Evolutionary conservation across 2,888 invertebrate genomes (phyloP).

Genomic region (Agriopis leucophaearia): DNA sequence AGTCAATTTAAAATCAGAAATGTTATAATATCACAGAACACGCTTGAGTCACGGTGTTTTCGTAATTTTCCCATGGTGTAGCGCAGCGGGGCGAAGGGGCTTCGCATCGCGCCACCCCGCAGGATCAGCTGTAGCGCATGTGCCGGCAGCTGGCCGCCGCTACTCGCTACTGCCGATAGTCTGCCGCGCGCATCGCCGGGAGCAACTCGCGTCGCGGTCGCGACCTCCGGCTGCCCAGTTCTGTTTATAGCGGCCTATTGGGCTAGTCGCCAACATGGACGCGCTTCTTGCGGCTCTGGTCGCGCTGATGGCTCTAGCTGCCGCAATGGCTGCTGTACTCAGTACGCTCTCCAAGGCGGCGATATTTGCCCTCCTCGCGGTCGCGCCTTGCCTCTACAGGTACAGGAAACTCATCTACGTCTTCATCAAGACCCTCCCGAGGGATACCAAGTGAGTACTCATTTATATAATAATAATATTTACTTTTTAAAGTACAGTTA

Average conservation of each 20-base stretch:
- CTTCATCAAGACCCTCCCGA: conserved; percentile 88
- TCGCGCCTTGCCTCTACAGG: conserved; percentile 84
- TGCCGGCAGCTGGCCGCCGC: conserved; percentile 72
- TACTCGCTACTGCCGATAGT: conserved; percentile 27
- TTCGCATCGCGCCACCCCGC: conserved; percentile 33
- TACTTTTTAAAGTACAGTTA: conserved; percentile 9
- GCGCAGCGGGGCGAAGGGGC: conserved; percentile 18
- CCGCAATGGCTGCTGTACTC: conserved; percentile 86
- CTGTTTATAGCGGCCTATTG: conserved; percentile 71
- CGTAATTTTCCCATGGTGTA: conserved; percentile 19
- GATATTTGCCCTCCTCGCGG: conserved; percentile 88
- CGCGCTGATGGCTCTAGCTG: conserved; percentile 83
- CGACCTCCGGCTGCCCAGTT: conserved; percentile 54
- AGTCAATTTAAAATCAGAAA: conserved; percentile 42
- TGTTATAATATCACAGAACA: conserved; percentile 35
- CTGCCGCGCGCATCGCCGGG: conserved; percentile 62
- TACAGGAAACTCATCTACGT: conserved; percentile 87
- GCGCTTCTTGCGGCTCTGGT: conserved; percentile 83
- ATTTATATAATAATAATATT: neutral
- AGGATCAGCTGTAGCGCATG: conserved; percentile 37
- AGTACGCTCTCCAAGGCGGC: conserved; percentile 90
- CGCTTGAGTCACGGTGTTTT: conserved; percentile 4
- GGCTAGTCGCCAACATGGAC: conserved; percentile 82
- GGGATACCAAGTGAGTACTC: conserved; percentile 88
- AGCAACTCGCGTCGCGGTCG: conserved; percentile 47